Evolutionary conservation across 2,888 invertebrate species (phyloP), one percentile per base, ranked within the genome.

Genomic region (Zygothrica quintamaculata): DNA sequence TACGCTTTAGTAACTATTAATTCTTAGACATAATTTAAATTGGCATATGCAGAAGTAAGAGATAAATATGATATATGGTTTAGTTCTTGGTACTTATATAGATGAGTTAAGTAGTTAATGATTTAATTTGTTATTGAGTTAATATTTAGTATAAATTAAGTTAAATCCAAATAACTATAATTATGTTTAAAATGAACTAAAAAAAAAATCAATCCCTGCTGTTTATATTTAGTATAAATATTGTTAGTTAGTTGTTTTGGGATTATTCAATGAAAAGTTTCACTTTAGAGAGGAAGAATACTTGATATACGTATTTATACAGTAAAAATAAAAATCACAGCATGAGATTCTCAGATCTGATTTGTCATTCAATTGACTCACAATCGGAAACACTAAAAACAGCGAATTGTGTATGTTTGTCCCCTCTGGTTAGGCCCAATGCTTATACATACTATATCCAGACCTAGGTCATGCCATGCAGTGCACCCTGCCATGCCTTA

Each of bases 291-390:
- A 22, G 18, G 18, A 5, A 22, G 52, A 6, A 33, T 44, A 16
- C 37, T 6, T 33, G 26, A 26, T 46, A 39, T 44, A 5, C 18
- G 31, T 3, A 34, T 26, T 56, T 57, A 53, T 68, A 74, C 48
- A 59, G 53, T n/a, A n/a, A n/a, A n/a, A n/a, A n/a, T n/a, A n/a
- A 67, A 67, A 65, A 52, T 44, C 52, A 12, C 50, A 42, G 50
- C 5, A 15, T 9, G 12, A 65, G 55, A 44, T 80, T 51, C 37
- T 58, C 42, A 22, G 34, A 56, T 11, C 44, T 48, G 33, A 47
- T 46, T 67, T 80, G 73, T 77, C 85, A 80, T 73, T 74, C 67
- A 82, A 76, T 87, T 87, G 86, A 87, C 86, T 86, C 84, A 87
- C 59, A 79, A 70, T 87, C 80, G 80, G 88, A 82, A 82, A 86